These are phyloP conservation scores for Phoxinus phoxinus DNA, from an alignment of 2,113 vertebrate species.

Conservation along the genomic window DNA sequence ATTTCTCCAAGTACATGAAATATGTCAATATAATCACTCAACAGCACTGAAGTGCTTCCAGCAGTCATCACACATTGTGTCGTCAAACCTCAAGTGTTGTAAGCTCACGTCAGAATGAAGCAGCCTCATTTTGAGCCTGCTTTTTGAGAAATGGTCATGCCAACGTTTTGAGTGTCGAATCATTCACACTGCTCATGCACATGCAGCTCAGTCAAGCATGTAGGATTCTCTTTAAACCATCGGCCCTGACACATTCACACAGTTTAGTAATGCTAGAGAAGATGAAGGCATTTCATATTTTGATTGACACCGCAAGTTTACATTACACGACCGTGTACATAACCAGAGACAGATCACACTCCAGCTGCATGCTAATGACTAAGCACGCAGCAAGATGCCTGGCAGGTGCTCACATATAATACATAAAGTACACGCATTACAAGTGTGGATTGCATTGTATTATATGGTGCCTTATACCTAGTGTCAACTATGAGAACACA, in stretches of 20 bases:
- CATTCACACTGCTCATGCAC: constrained; percentile 4
- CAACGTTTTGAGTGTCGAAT: constrained; percentile 16
- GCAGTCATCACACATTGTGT: constrained; percentile 16
- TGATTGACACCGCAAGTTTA: not conserved
- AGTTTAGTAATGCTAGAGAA: constrained; percentile 17
- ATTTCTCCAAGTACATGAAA: not conserved
- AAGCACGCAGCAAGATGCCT: not conserved
- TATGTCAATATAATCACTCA: not conserved
- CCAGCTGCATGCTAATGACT: not conserved
- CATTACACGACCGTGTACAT: not conserved
- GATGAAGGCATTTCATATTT: constrained; percentile 11
- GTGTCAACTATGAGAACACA: constrained; percentile 10
- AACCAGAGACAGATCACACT: constrained; percentile 6
- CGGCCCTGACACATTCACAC: not conserved
- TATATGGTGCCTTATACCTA: not conserved
- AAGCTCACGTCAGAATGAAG: not conserved
- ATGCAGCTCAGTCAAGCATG: constrained; percentile 32
- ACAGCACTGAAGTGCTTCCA: not conserved
- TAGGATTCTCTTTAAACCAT: constrained; percentile 10
- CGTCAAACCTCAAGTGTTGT: not conserved
- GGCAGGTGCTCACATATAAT: not conserved
- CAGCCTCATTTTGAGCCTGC: not conserved
- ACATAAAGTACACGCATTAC: not conserved
- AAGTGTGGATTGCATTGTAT: not conserved
- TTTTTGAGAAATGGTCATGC: constrained; percentile 27